A percentile compares a stretch with the other conserved stretches of the same genome.
Conservation (phyloP, 2,888 invertebrate genomes). For the Epinotia nisella region DNA sequence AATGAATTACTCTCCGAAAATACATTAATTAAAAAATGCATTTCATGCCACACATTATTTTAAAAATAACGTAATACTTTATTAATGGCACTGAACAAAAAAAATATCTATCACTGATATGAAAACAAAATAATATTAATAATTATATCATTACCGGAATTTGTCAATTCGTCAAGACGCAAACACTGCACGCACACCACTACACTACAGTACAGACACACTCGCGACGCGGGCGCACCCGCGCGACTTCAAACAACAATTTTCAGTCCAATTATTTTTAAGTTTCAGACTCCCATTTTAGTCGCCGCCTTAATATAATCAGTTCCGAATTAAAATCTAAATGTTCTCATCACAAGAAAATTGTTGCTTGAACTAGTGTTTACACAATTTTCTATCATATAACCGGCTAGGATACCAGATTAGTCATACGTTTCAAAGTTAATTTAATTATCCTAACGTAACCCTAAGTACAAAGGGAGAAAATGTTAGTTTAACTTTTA, state of each 20-base stretch:
- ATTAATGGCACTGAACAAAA: conserved; percentile 81
- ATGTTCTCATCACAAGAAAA: conserved; percentile 58
- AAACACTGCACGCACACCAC: conserved; percentile 61
- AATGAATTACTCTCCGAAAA: conserved; percentile 59
- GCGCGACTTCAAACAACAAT: conserved; percentile 72
- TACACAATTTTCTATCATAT: conserved; percentile 51
- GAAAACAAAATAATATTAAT: conserved; percentile 61
- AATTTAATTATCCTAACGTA: conserved; percentile 62
- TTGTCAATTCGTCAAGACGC: conserved; percentile 69
- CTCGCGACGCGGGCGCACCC: conserved; percentile 8
- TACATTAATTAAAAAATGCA: conserved; percentile 73
- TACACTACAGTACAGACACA: conserved; percentile 28
- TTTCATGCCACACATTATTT: conserved; percentile 81
- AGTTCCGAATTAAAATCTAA: conserved; percentile 64
- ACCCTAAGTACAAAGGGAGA: conserved; percentile 74
- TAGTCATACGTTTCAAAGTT: conserved; percentile 48
- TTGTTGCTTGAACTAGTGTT: conserved; percentile 71
- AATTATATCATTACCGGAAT: conserved; percentile 59
- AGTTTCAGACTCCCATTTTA: conserved; percentile 74
- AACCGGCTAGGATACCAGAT: conserved; percentile 49
- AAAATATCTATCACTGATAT: conserved; percentile 61
- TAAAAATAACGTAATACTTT: conserved; percentile 81
- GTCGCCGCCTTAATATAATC: conserved; percentile 66
- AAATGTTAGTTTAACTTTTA: conserved; percentile 62
- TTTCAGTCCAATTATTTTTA: conserved; percentile 58